Evolutionary conservation across 2,888 invertebrate species (phyloP), one percentile per base, ranked within the genome.

Genomic region (Eupithecia centaureata): DNA sequence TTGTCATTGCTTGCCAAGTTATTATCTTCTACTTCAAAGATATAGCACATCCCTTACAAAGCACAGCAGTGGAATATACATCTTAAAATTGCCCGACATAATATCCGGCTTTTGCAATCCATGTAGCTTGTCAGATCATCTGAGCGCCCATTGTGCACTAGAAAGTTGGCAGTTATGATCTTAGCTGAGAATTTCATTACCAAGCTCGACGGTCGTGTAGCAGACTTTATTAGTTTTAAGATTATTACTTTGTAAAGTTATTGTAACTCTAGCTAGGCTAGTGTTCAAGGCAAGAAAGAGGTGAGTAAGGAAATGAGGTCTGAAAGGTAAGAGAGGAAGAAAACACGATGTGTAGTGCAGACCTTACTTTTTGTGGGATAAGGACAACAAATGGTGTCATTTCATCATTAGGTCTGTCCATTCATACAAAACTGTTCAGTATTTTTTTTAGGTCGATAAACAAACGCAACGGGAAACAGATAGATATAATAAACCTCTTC

Each of bases 91-190:
- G 59, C 52, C 59, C 28, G 35, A 30, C 51, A 30, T 38, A 58
- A 51, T 51, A 64, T 68, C 68, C 68, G 59, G 61, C 59, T 68
- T 68, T 42, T 62, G 68, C 62, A 68, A 68, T 32, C 54, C 56
- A 57, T 28, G 32, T 42, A 54, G 58, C 61, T 32, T 33, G 57
- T 57, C 54, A 28, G 42, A 56, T 65, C 62, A 59, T 62, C 64
- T 57, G 47, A 38, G 28, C 38, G 35, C 32, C 60, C 54, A 63
- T 65, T 68, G 62, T 65, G 63, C 60, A 42, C 65, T 65, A 65
- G 68, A 68, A 65, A 65, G 68, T 68, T 54, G 52, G 63, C 51
- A 56, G 66, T 32, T 57, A 57, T 57, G n/a, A 22, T 58, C 42
- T 51, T 47, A 56, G 56, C 56, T 56, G 56, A 28, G 56, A 54